Conservation (phyloP, 2,888 invertebrate genomes). For the Tortricodes alternella region DNA sequence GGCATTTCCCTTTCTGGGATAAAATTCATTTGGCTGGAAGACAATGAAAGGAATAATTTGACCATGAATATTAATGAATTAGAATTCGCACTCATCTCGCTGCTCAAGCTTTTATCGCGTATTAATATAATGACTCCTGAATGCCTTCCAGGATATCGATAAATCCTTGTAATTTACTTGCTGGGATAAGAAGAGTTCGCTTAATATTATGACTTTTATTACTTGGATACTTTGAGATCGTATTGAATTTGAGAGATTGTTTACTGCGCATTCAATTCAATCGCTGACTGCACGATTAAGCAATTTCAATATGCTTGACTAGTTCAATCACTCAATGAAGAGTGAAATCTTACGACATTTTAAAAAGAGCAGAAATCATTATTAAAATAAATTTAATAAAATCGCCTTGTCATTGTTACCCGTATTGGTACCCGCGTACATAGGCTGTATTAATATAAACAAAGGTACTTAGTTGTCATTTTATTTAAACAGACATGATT, state of each 20-base stretch:
- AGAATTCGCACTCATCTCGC: conserved; percentile 64
- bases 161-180: conserved; percentile 51
- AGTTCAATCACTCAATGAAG: background rate
- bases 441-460: too few relatives aligned
- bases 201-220: conserved; percentile 28
- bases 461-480: too few relatives aligned
- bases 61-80: conserved; percentile 76
- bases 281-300: background rate
- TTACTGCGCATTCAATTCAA: background rate
- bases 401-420: too few relatives aligned
- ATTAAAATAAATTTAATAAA: too few relatives aligned
- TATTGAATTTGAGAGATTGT: background rate
- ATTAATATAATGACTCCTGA: conserved; percentile 64
- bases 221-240: conserved; percentile 11
- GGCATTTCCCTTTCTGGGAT: conserved; percentile 55
- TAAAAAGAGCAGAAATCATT: too few relatives aligned
- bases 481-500: too few relatives aligned
- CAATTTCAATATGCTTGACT: background rate
- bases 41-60: conserved; percentile 73
- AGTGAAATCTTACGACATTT: background rate
- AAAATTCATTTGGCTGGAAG: conserved; percentile 65
- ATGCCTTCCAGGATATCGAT: conserved; percentile 50
- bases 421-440: too few relatives aligned
- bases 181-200: conserved; percentile 26
- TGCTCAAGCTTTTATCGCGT: conserved; percentile 63